A percentile compares a stretch with the other conserved stretches of the same genome.
phyloP scores from a whole-genome alignment of 2,113 vertebrate species.

The Ranitomeya variabilis region DNA sequence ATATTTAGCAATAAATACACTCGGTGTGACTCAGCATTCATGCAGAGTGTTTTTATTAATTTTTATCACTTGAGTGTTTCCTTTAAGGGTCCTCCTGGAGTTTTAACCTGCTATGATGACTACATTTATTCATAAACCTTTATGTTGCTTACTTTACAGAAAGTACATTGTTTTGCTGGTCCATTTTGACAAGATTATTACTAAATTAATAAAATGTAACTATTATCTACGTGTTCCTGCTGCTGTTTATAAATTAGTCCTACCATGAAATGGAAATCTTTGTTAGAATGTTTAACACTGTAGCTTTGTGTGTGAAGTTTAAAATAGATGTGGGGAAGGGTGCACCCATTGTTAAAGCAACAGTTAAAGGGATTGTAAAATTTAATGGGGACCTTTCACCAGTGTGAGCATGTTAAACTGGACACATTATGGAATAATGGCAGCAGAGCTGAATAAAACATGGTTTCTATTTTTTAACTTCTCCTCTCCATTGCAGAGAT shows the following conservation, averaged over 20 bases:
- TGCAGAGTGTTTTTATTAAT: neutral
- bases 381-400: too few species aligned
- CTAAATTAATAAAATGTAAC: neutral
- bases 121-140: neutral
- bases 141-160: neutral
- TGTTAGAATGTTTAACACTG: neutral
- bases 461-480: too few species aligned
- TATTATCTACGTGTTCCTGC: neutral
- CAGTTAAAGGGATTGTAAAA: neutral
- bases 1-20: neutral
- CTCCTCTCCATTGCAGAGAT: too few species aligned
- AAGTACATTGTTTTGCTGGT: neutral
- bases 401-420: too few species aligned
- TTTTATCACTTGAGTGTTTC: neutral
- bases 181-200: neutral
- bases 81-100: neutral
- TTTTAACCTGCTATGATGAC: neutral
- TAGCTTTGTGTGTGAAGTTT: neutral
- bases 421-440: too few species aligned
- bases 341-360: neutral
- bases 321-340: neutral
- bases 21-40: neutral
- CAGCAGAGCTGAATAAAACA: too few species aligned
- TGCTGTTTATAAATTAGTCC: neutral
- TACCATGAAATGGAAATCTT: neutral